Base-by-base conservation (phyloP, 2,113 vertebrate genomes). In the Tupaia chinensis region DNA sequence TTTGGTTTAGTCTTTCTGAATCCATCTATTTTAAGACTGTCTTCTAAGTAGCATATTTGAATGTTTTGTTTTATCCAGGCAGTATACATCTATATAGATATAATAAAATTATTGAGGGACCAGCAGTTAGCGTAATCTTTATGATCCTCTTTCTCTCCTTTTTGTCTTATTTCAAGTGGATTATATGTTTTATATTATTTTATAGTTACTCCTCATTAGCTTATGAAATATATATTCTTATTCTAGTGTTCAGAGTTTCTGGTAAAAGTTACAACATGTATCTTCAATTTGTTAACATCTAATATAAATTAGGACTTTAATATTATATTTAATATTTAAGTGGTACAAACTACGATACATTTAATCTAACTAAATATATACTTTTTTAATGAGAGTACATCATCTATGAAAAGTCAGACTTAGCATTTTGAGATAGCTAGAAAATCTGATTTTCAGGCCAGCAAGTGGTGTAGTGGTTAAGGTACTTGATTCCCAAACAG, bases 331-430 rank as follows among this genome's bases (percentile, higher is more conserved):
- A 74, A 29, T 66, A 76, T 91, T 56, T 68, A 84, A 70, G 44
- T 72, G 22, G 34, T 65, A 56, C 7, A 25, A 70, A 69, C 44
- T 44, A 44, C 3, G 20, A 56, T 74, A 29, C 27, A 78, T 53
- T 44, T 92, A 89, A 54, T n/a, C 15, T 70, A 61, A 72, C 15
- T 93, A 88, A 93, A 72, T 68, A 77, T 63, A 65, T n/a, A 17
- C 54, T 80, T 81, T 76, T 92, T 63, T 81, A 91, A 32, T 68
- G 20, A 85, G 2, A 79, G 2, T 2, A 80, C 14, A 66, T 25
- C 82, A 66, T 58, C 69, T 92, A 89, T 82, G 17, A 85, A 95
- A 93, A 87, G 73, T 27, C 20, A 77, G 56, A 16, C 66, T 91
- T 66, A 95, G 58, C 20, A 72, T 10, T 78, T 72, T 44, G 13